Conservation (phyloP, 2,888 invertebrate species). For the Dromius quadrimaculatus region DNA sequence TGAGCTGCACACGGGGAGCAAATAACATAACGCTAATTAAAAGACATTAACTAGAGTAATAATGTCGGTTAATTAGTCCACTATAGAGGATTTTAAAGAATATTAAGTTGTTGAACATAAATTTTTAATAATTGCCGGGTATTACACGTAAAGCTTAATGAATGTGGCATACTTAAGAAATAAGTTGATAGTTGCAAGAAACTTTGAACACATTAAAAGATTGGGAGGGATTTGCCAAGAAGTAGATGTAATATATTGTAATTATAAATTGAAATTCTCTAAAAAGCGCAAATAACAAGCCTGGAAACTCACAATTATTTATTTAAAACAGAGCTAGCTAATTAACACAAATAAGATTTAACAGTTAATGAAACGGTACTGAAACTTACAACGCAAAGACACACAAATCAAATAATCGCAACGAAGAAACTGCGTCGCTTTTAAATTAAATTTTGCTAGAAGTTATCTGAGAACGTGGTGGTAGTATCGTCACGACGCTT, state of each 20-base stretch:
- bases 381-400: constrained; percentile 49
- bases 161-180: neutral
- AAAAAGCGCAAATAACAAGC: constrained; percentile 27
- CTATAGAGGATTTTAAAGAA: constrained; percentile 20
- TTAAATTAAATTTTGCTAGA: constrained; percentile 48
- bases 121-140: constrained; percentile 15
- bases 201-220: too few relatives aligned
- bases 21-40: constrained; percentile 58
- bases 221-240: too few relatives aligned
- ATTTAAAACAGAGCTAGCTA: constrained; percentile 42
- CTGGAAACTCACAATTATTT: constrained; percentile 34
- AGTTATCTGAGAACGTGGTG: constrained; percentile 34
- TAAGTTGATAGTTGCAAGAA: too few relatives aligned
- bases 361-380: constrained; percentile 41
- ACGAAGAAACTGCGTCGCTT: constrained; percentile 37
- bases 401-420: constrained; percentile 51
- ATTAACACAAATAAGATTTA: constrained; percentile 50
- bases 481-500: too few relatives aligned
- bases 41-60: constrained; percentile 60
- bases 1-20: too few relatives aligned
- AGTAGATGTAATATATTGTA: too few relatives aligned
- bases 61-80: constrained; percentile 60
- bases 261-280: too few relatives aligned
- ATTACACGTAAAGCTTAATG: neutral
- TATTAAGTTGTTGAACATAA: constrained; percentile 9